A percentile compares a stretch with the other conserved stretches of the same genome.
Conservation (phyloP, 2,888 invertebrate genomes). For the Branchellion lobata region DNA sequence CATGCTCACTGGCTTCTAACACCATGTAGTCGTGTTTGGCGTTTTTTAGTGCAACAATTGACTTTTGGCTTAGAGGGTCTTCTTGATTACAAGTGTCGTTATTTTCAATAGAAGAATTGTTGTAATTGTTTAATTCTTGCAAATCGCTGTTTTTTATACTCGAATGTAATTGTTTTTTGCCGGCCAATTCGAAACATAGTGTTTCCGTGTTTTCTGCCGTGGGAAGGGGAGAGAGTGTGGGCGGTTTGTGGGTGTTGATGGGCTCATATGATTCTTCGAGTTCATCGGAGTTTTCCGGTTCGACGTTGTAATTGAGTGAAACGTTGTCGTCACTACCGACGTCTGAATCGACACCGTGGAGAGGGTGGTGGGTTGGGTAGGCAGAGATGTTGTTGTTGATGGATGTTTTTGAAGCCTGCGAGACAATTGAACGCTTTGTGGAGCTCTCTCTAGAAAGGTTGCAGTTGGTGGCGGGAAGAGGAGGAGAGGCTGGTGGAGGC, state of each 20-base stretch:
- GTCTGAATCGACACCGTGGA: slow-evolving; percentile 32
- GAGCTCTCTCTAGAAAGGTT: not conserved
- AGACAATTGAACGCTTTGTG: slow-evolving; percentile 17
- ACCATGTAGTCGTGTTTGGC: not conserved
- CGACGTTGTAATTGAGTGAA: slow-evolving; percentile 40
- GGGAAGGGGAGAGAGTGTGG: not conserved
- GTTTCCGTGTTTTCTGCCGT: not conserved
- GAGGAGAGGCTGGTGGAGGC: slow-evolving; percentile 28
- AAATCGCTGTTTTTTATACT: not conserved
- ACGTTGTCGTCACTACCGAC: slow-evolving; percentile 39
- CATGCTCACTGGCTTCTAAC: slow-evolving; percentile 4
- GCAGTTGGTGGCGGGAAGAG: not conserved
- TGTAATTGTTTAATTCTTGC: not conserved
- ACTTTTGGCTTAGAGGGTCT: not conserved
- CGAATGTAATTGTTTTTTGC: not conserved
- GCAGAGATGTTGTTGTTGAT: not conserved
- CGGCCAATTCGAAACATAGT: no score
- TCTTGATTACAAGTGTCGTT: not conserved
- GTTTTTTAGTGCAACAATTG: not conserved
- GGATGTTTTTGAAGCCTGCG: not conserved
- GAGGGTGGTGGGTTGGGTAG: slow-evolving; percentile 10
- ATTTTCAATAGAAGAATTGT: not conserved
- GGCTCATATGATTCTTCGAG: slow-evolving; percentile 10
- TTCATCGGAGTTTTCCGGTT: slow-evolving; percentile 37
- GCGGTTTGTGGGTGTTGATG: not conserved